A percentile compares a stretch with the other conserved stretches of the same genome.
Conservation (phyloP, 2,113 vertebrate species). For the Regulus satrapa region DNA sequence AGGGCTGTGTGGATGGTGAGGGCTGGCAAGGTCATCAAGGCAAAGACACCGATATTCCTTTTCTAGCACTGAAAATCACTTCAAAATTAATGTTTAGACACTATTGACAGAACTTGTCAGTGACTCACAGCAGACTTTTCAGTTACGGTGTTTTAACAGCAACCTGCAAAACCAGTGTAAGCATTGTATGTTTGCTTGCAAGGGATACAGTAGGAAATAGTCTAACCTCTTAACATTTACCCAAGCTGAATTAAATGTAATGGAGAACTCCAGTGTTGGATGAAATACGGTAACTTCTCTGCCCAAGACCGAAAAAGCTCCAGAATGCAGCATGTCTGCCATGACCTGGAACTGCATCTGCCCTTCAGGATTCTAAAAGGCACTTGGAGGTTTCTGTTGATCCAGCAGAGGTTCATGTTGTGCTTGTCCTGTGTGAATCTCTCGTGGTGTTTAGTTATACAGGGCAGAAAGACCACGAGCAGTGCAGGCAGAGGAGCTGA, state of each 20-base stretch:
- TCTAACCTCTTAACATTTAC: neutral
- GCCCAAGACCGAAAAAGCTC: neutral
- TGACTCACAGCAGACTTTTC: neutral
- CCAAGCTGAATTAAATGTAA: neutral
- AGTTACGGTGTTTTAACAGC: neutral
- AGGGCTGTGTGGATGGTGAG: neutral
- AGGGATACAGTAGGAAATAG: neutral
- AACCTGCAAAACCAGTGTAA: neutral
- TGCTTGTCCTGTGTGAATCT: neutral
- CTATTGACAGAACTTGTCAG: neutral
- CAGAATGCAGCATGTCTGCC: neutral
- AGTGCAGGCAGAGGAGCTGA: neutral
- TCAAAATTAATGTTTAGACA: neutral
- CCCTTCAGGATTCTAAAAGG: neutral
- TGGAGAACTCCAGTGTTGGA: neutral
- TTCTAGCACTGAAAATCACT: neutral
- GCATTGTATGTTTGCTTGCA: neutral
- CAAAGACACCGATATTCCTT: neutral
- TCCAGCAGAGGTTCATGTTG: neutral
- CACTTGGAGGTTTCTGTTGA: neutral
- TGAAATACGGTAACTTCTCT: neutral
- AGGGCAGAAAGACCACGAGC: neutral
- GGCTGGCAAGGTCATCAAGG: neutral
- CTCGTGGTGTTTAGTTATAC: neutral
- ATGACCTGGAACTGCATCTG: neutral